Evolutionary conservation across 2,888 invertebrate genomes (phyloP).

Genomic region (Dendrolimus houi): DNA sequence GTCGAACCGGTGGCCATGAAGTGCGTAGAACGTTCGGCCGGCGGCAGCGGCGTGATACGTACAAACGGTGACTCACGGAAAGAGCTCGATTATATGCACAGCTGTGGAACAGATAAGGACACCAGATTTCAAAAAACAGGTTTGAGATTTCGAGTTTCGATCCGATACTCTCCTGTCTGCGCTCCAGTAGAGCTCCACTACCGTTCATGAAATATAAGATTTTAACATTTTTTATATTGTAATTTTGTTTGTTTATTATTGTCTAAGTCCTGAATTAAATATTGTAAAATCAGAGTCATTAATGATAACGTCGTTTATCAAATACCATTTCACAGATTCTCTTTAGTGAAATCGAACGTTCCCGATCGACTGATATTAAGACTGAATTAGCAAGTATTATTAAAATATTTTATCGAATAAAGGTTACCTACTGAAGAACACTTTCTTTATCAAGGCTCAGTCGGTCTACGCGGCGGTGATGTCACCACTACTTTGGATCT

Average conservation of each 20-base stretch:
- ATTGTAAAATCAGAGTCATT: too few relatives aligned
- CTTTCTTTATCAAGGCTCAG: slow-evolving; percentile 61
- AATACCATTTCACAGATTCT: too few relatives aligned
- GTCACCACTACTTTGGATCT: slow-evolving; percentile 56
- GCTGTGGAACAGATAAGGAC: slow-evolving; percentile 45
- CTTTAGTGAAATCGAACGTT: slow-evolving; percentile 9
- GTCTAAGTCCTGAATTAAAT: too few relatives aligned
- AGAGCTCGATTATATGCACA: slow-evolving; percentile 49
- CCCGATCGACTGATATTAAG: slow-evolving; percentile 13
- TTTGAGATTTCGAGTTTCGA: slow-evolving; percentile 74
- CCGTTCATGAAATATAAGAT: slow-evolving; percentile 34
- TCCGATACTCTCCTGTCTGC: slow-evolving; percentile 72
- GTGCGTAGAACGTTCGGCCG: slow-evolving; percentile 62
- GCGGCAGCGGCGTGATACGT: slow-evolving; percentile 48
- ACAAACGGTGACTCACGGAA: slow-evolving; percentile 70
- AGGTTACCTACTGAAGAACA: slow-evolving; percentile 52
- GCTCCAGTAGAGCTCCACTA: slow-evolving; percentile 49
- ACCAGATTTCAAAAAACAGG: slow-evolving; percentile 57
- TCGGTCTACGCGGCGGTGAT: slow-evolving; percentile 53
- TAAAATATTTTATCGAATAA: slow-evolving; percentile 44
- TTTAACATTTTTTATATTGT: too few relatives aligned
- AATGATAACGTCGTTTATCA: too few relatives aligned
- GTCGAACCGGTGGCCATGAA: slow-evolving; percentile 71
- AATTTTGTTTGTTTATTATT: too few relatives aligned
- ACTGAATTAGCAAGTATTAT: slow-evolving; percentile 36